Evolutionary conservation across 1,140 invertebrate species (phyloP).

Genomic region (Papilio xuthus): DNA sequence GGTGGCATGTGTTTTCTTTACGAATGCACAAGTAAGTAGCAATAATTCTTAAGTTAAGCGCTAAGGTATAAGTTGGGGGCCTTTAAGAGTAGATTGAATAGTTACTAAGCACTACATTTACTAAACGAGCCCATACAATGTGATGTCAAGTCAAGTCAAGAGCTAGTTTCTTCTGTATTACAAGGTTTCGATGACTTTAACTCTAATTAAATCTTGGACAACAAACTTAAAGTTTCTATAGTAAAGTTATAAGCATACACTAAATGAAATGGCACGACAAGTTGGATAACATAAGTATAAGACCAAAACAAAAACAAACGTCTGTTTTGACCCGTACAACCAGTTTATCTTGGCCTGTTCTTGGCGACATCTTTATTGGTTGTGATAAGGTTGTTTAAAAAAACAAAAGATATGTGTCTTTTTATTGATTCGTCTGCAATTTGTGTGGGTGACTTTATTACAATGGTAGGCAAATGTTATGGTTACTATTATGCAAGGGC

Average conservation of each 20-base stretch:
- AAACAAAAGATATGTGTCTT: background rate
- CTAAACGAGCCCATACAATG: too few relatives aligned
- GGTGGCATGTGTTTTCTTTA: constrained; percentile 11
- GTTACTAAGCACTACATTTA: too few relatives aligned
- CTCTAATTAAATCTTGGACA: too few relatives aligned
- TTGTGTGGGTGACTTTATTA: background rate
- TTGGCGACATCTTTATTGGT: background rate
- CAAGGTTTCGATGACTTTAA: too few relatives aligned
- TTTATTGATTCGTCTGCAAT: background rate
- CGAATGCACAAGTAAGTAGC: background rate
- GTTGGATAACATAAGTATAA: too few relatives aligned
- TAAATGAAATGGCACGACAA: too few relatives aligned
- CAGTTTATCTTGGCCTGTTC: background rate
- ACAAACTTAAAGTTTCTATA: background rate
- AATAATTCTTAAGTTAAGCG: background rate
- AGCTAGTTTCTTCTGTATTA: too few relatives aligned
- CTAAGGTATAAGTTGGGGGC: background rate
- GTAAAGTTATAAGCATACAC: too few relatives aligned
- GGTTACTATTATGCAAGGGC: too few relatives aligned
- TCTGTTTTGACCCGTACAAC: background rate
- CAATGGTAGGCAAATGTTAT: too few relatives aligned
- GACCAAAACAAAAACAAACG: background rate
- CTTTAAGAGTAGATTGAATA: too few relatives aligned
- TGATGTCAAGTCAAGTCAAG: too few relatives aligned
- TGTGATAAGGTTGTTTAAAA: background rate